These are phyloP conservation scores for Nibea albiflora DNA, from an alignment of 2,113 vertebrate genomes.

Conservation along the genomic window DNA sequence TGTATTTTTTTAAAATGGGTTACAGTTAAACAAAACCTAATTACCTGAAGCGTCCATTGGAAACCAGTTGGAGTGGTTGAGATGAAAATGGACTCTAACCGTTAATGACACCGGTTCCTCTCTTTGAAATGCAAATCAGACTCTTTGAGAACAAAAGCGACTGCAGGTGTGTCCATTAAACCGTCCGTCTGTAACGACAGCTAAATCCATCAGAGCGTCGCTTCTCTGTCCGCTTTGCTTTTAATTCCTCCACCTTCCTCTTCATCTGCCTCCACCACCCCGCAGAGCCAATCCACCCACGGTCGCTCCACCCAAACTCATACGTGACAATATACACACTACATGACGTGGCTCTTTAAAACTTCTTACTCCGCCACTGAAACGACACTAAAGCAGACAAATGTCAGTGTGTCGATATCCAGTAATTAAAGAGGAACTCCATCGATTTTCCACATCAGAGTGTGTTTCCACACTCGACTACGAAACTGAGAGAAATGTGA, in stretches of 20 bases:
- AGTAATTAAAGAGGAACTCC: no score
- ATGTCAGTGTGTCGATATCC: neutral
- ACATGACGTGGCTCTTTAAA: no score
- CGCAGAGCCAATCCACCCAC: neutral
- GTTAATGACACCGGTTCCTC: neutral
- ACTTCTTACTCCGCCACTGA: neutral
- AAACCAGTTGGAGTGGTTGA: neutral
- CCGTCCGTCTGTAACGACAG: neutral
- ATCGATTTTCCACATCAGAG: no score
- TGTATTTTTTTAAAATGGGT: neutral
- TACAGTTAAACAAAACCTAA: slow-evolving; percentile 10
- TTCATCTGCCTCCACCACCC: neutral
- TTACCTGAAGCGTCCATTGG: neutral
- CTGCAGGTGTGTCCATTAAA: slow-evolving; percentile 26
- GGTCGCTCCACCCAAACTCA: no score
- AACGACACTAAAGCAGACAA: neutral
- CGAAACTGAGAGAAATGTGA: no score
- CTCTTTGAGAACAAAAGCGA: slow-evolving; percentile 18
- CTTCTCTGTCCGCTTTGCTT: neutral
- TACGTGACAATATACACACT: no score
- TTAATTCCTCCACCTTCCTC: neutral
- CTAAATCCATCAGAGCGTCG: slow-evolving; percentile 18
- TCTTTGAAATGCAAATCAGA: slow-evolving; percentile 55
- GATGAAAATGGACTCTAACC: slow-evolving; percentile 15
- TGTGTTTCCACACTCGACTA: no score